phyloP scores from a whole-genome alignment of 2,797 vertebrate genomes.

The Gobio occitaniae region DNA sequence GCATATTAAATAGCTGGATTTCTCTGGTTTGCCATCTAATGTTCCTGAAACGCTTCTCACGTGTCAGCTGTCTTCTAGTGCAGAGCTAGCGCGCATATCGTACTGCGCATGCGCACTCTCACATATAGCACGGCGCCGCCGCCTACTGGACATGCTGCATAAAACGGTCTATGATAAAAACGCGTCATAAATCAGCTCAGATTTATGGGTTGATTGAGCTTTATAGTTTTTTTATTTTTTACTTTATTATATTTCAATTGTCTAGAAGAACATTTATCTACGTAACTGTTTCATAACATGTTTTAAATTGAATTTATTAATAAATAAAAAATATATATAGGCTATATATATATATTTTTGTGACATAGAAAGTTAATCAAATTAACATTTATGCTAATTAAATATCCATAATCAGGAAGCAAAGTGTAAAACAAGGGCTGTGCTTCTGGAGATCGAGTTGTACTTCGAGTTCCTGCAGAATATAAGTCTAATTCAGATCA shows the following conservation, averaged over 20 bases:
- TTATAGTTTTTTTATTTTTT: not conserved
- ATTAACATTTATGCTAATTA: not conserved
- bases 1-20: not conserved
- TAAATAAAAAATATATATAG: no score
- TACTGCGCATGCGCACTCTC: constrained; percentile 8
- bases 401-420: not conserved
- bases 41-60: constrained; percentile 11
- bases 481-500: not conserved
- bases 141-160: not conserved
- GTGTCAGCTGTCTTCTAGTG: constrained; percentile 22
- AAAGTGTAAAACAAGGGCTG: not conserved
- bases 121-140: not conserved
- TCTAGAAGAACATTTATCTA: not conserved
- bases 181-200: not conserved
- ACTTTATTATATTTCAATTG: not conserved
- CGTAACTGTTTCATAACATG: not conserved
- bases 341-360: not conserved
- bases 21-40: not conserved
- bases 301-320: not conserved
- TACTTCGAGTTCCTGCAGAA: not conserved
- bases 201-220: not conserved
- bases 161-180: not conserved
- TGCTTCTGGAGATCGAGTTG: not conserved
- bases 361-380: not conserved
- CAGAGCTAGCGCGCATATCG: not conserved